These are phyloP conservation scores for Polia nebulosa DNA, from an alignment of 2,888 invertebrate genomes.

Conservation along the genomic window DNA sequence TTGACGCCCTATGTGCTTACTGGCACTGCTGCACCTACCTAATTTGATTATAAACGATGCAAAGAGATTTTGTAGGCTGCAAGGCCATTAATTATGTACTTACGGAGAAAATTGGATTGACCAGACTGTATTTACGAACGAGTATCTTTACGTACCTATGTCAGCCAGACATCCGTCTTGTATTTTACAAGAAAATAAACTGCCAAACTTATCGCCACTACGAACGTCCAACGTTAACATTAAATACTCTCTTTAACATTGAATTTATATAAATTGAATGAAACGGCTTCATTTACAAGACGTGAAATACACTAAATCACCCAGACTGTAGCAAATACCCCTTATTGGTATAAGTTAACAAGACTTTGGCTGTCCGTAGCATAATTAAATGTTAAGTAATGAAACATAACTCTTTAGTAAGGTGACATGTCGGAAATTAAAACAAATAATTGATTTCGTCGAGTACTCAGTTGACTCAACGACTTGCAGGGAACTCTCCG, in stretches of 20 bases:
- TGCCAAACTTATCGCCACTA: slow-evolving; percentile 11
- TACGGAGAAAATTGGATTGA: background rate
- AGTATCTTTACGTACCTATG: background rate
- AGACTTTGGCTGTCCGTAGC: slow-evolving; percentile 23
- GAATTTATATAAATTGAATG: slow-evolving; percentile 33
- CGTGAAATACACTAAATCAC: slow-evolving; percentile 19
- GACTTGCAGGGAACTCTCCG: background rate
- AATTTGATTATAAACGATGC: no score
- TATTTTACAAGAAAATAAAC: background rate
- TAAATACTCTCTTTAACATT: slow-evolving; percentile 22
- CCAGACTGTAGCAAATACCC: slow-evolving; percentile 32
- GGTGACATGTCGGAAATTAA: slow-evolving; percentile 62
- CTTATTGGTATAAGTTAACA: slow-evolving; percentile 36
- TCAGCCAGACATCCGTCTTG: background rate
- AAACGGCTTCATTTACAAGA: slow-evolving; percentile 23
- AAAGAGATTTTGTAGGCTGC: background rate
- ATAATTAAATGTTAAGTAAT: slow-evolving; percentile 45
- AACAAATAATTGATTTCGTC: slow-evolving; percentile 47
- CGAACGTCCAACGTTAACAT: background rate
- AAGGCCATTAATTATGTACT: no score
- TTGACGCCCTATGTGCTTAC: no score
- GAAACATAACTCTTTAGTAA: slow-evolving; percentile 16
- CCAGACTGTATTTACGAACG: background rate
- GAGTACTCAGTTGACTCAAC: background rate
- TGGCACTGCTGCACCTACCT: no score